Percentiles rank a stretch among this genome's conserved stretches.
Evolutionary conservation across 2,888 invertebrate species (phyloP).

Genomic region (Luperina testacea): DNA sequence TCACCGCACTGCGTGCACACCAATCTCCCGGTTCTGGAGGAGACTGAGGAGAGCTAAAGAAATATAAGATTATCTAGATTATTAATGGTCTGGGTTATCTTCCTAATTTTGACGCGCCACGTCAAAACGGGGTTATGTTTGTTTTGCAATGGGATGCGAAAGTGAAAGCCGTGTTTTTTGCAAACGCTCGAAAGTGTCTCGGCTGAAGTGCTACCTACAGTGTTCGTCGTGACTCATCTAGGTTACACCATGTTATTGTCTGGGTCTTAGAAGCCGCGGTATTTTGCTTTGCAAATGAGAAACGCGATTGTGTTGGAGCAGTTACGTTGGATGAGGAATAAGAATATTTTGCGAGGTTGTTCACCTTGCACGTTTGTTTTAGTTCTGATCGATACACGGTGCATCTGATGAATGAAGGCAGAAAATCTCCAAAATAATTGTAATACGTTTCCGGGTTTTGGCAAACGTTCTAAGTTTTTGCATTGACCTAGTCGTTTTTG

Average conservation of each 20-base stretch:
- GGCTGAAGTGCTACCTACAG: constrained; percentile 62
- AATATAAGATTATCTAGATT: constrained; percentile 63
- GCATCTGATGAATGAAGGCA: constrained; percentile 8
- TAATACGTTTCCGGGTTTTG: background rate
- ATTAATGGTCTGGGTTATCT: constrained; percentile 73
- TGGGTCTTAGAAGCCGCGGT: constrained; percentile 46
- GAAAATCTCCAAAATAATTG: background rate
- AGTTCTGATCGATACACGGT: constrained; percentile 35
- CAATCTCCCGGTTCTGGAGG: constrained; percentile 91
- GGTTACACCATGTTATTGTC: constrained; percentile 68
- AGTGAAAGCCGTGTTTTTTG: constrained; percentile 86
- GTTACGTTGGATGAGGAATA: constrained; percentile 53
- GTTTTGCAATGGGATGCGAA: constrained; percentile 84
- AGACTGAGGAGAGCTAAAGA: constrained; percentile 89
- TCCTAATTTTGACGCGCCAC: constrained; percentile 71
- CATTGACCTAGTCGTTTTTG: background rate
- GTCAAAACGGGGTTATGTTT: constrained; percentile 80
- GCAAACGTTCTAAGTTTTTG: constrained; percentile 15
- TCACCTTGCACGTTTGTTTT: constrained; percentile 52
- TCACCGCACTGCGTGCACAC: constrained; percentile 86
- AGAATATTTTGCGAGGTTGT: constrained; percentile 58
- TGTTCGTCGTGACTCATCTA: constrained; percentile 67
- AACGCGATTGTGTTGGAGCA: constrained; percentile 55
- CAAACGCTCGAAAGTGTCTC: constrained; percentile 80
- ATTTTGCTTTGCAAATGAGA: constrained; percentile 60